Evolutionary conservation across 2,797 vertebrate species (phyloP).

Genomic region (Amblyopsis hoosieri): DNA sequence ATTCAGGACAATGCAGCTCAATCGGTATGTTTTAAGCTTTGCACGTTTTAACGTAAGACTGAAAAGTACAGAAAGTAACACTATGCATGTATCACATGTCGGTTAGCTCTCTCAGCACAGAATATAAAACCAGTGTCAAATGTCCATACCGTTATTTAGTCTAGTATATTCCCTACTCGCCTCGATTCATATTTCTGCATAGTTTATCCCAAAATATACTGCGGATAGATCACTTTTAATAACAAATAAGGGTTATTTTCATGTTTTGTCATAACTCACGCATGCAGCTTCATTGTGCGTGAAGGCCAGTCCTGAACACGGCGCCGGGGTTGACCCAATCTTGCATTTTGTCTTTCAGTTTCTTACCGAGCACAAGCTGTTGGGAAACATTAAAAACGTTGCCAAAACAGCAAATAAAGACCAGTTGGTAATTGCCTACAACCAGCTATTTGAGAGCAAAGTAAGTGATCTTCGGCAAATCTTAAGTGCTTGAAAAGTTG

Average conservation of each 20-base stretch:
- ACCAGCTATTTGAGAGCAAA: slow-evolving; percentile 89
- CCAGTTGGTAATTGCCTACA: slow-evolving; percentile 87
- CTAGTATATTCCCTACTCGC: too few species aligned
- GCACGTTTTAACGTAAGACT: not conserved
- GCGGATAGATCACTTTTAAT: not conserved
- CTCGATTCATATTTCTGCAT: too few species aligned
- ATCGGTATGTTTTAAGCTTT: slow-evolving; percentile 74
- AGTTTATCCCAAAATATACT: too few species aligned
- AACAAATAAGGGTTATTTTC: not conserved
- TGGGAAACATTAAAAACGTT: slow-evolving; percentile 96
- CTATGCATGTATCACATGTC: not conserved
- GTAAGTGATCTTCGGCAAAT: slow-evolving; percentile 64
- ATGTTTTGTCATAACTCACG: not conserved
- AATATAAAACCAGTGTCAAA: too few species aligned
- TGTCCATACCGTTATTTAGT: too few species aligned
- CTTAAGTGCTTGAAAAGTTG: too few species aligned
- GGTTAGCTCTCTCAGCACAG: not conserved
- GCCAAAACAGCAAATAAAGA: slow-evolving; percentile 96
- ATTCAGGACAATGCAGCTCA: slow-evolving; percentile 90
- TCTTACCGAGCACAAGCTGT: slow-evolving; percentile 90
- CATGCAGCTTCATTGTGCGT: too few species aligned
- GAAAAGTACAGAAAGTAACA: not conserved
- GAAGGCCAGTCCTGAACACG: not conserved
- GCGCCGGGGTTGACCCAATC: not conserved
- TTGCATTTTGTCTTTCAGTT: slow-evolving; percentile 76